Evolutionary conservation across 2,113 vertebrate genomes (phyloP), one percentile per base, ranked within the genome.

Genomic region (Stomatorhinus ivindoensis): DNA sequence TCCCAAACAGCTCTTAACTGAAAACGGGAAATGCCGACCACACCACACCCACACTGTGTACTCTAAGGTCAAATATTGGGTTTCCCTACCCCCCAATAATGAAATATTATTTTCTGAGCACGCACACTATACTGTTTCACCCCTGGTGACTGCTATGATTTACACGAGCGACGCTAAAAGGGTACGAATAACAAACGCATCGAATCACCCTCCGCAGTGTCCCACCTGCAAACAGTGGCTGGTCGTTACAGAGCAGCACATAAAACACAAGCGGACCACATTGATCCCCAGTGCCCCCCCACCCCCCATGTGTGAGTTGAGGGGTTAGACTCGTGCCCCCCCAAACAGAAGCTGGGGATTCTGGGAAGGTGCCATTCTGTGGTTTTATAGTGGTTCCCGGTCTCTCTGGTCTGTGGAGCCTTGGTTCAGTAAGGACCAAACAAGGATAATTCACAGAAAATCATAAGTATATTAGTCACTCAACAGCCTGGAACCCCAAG

Each of bases 1-100:
- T 85, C 42, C 46, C 83, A 61, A 51, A 50, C 89, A 91, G 90
- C 91, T 90, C 92, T 35, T 53, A 86, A 51, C 35, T 7, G 69
- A 39, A 39, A 76, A 65, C 69, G 39, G 69, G 69, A 76, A 39
- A 76, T 39, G 31, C 69, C 13, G 35, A n/a, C 31, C 10, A 17
- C 6, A 9, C 73, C 48, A 35, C 31, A 9, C 10, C 76, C 46
- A 82, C 27, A 6, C 35, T 24, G 35, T 53, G 55, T 89, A 48
- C 65, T 11, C 19, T 44, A 58, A 35, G n/a, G 42, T 24, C 2
- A 69, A 17, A 46, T 35, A 73, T 47, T 48, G 61, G n/a, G n/a
- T 27, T 65, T 65, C n/a, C 61, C 61, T 31, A 1, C 61, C 31
- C 11, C 7, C 11, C 44, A 8, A 21, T 42, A 83, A 46, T 3